Evolutionary conservation across 2,888 invertebrate species (phyloP).

Genomic region (Lamproptera curius): DNA sequence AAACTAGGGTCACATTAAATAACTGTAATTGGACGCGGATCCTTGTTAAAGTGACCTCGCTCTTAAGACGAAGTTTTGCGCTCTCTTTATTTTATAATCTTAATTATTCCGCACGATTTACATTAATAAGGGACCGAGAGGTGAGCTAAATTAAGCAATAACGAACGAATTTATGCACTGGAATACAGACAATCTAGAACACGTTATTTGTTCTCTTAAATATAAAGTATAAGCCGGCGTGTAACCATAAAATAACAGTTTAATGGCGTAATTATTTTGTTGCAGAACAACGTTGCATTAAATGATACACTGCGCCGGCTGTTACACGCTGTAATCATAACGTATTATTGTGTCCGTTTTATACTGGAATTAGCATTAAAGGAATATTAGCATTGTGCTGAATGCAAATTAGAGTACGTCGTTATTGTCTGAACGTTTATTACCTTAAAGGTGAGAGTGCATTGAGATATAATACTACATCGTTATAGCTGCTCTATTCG

Average conservation of each 20-base stretch:
- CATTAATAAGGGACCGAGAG: too few relatives aligned
- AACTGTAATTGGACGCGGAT: too few relatives aligned
- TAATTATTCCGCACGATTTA: too few relatives aligned
- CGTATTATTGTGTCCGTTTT: conserved; percentile 10
- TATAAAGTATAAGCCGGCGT: too few relatives aligned
- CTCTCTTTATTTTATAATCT: too few relatives aligned
- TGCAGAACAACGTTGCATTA: conserved; percentile 9
- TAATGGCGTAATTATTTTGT: conserved; percentile 6
- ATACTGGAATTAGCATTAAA: conserved; percentile 10
- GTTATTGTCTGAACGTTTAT: not conserved
- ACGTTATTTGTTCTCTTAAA: too few relatives aligned
- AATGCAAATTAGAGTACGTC: not conserved
- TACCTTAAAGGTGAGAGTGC: conserved; percentile 1
- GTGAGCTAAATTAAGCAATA: too few relatives aligned
- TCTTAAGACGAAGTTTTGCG: too few relatives aligned
- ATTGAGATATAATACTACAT: not conserved
- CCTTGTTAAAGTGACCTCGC: too few relatives aligned
- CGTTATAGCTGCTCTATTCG: conserved; percentile 3
- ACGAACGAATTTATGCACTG: too few relatives aligned
- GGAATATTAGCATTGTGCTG: conserved; percentile 8
- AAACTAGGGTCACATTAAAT: too few relatives aligned
- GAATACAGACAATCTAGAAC: too few relatives aligned
- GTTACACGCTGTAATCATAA: conserved; percentile 7
- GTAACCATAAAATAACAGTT: conserved; percentile 3
- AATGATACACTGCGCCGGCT: not conserved